These are phyloP conservation scores for Salvelinus namaycush DNA, from an alignment of 2,113 vertebrate genomes.

Conservation along the genomic window DNA sequence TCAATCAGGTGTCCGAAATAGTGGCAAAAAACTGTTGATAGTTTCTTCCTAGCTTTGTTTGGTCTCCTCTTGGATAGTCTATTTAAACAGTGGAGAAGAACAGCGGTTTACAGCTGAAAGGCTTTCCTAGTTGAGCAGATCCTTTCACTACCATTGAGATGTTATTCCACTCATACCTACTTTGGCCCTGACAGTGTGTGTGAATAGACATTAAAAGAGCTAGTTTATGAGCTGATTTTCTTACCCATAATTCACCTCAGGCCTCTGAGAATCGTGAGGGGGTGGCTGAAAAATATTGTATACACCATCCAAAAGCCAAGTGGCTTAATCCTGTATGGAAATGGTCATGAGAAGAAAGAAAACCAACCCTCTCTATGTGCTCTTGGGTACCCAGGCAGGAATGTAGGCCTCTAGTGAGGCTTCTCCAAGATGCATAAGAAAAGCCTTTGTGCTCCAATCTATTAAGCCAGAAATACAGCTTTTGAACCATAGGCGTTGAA, in stretches of 20 bases:
- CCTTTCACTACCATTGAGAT: constrained; percentile 42
- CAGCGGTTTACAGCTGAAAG: constrained; percentile 49
- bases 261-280: constrained; percentile 45
- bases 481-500: constrained; percentile 69
- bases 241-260: constrained; percentile 62
- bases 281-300: constrained; percentile 58
- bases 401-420: constrained; percentile 77
- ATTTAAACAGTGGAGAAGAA: constrained; percentile 36
- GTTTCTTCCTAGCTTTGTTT: constrained; percentile 39
- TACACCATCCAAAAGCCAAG: constrained; percentile 70
- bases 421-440: constrained; percentile 80
- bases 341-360: constrained; percentile 85
- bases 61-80: constrained; percentile 3
- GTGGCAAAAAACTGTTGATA: neutral
- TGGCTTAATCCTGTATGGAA: constrained; percentile 84
- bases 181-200: constrained; percentile 17
- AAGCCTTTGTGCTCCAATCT: constrained; percentile 84
- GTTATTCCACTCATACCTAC: constrained; percentile 35
- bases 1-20: neutral
- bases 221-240: constrained; percentile 61
- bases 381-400: constrained; percentile 69
- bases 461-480: constrained; percentile 81
- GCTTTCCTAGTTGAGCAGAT: constrained; percentile 29
- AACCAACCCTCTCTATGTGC: constrained; percentile 49
- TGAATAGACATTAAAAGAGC: constrained; percentile 59